A percentile compares a stretch with the other conserved stretches of the same genome.
Evolutionary conservation across 1,140 invertebrate species (phyloP).

Genomic region (Ostrea denselamellosa): DNA sequence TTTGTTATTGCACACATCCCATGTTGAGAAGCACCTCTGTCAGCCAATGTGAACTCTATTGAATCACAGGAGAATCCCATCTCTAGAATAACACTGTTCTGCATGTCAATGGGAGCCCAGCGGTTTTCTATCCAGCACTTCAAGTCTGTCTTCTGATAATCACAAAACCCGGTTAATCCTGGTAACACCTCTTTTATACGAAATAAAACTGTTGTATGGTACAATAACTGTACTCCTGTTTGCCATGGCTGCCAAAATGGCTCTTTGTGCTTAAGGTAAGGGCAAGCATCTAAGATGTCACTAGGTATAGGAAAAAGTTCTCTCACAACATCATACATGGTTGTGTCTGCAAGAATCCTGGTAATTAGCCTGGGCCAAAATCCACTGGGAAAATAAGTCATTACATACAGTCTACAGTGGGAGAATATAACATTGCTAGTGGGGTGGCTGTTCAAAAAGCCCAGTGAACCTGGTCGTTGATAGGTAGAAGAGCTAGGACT

Average conservation of each 20-base stretch:
- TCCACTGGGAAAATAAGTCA: slow-evolving; percentile 98
- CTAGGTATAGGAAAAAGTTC: slow-evolving; percentile 64
- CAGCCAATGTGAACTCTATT: slow-evolving; percentile 62
- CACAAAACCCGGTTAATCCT: slow-evolving; percentile 77
- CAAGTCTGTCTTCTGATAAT: slow-evolving; percentile 77
- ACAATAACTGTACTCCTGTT: slow-evolving; percentile 92
- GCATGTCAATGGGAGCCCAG: slow-evolving; percentile 84
- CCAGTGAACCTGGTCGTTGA: slow-evolving; percentile 42
- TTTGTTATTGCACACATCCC: slow-evolving; percentile 38
- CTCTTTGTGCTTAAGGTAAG: slow-evolving; percentile 59
- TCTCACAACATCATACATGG: slow-evolving; percentile 73
- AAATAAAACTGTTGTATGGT: slow-evolving; percentile 80
- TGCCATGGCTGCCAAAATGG: slow-evolving; percentile 98
- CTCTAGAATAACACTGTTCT: slow-evolving; percentile 90
- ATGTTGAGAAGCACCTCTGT: not conserved
- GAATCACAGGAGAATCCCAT: slow-evolving; percentile 88
- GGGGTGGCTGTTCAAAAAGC: slow-evolving; percentile 57
- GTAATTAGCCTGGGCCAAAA: slow-evolving; percentile 98
- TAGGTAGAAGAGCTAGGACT: not conserved
- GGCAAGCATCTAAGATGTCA: slow-evolving; percentile 60
- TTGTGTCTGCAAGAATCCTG: slow-evolving; percentile 90
- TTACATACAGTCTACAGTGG: slow-evolving; percentile 80
- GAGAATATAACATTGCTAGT: slow-evolving; percentile 72
- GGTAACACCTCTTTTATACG: slow-evolving; percentile 68
- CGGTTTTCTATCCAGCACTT: slow-evolving; percentile 71